These are phyloP conservation scores for Aldabrachelys gigantea DNA, from an alignment of 2,113 vertebrate genomes.

Conservation along the genomic window DNA sequence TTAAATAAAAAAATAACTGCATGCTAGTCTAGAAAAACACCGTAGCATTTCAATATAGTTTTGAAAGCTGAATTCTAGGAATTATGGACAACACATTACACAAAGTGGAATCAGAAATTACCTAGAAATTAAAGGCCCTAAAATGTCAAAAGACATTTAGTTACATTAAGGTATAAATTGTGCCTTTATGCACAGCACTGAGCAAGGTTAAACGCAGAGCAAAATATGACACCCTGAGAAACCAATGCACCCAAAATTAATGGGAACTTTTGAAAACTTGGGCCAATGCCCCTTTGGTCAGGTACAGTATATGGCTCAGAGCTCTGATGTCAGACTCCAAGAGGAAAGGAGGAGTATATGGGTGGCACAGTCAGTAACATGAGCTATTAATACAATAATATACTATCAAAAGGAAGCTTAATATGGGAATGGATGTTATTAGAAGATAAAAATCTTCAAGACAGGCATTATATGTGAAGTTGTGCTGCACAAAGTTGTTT, in stretches of 20 bases:
- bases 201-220: not conserved
- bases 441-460: not conserved
- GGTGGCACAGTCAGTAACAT: not conserved
- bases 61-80: slow-evolving; percentile 36
- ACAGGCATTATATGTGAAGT: not conserved
- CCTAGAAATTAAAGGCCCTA: slow-evolving; percentile 12
- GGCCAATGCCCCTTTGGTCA: not conserved
- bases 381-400: accelerated
- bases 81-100: slow-evolving; percentile 15
- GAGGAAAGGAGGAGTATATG: not conserved
- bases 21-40: not conserved
- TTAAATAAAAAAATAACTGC: slow-evolving; percentile 1
- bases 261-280: not conserved
- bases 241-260: not conserved
- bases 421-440: not conserved
- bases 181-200: not conserved
- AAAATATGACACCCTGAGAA: not conserved
- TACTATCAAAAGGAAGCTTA: not conserved
- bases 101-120: not conserved
- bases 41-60: not conserved
- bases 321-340: not conserved
- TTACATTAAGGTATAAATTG: not conserved
- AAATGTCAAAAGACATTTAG: not conserved
- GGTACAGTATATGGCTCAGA: not conserved
- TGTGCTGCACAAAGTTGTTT: not conserved